A percentile compares a stretch with the other conserved stretches of the same genome.
phyloP scores from a whole-genome alignment of 2,113 vertebrate genomes.

The rat (Rattus norvegicus) region DNA sequence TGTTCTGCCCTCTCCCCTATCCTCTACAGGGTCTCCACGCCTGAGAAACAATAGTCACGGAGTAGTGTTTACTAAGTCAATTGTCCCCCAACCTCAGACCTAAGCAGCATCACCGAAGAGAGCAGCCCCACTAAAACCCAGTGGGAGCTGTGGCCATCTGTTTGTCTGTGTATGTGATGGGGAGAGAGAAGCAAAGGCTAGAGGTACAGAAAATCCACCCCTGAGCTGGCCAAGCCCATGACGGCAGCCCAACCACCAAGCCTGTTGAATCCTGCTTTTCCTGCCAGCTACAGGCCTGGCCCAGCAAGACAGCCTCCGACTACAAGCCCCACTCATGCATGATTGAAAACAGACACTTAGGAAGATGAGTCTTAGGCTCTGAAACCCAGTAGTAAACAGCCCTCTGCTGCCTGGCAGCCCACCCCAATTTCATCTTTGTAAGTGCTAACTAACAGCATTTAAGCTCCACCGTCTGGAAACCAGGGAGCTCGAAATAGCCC shows the following conservation, averaged over 20 bases:
- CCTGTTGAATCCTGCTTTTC: neutral
- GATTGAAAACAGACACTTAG: constrained; percentile 59
- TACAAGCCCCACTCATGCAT: neutral
- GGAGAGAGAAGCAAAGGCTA: neutral
- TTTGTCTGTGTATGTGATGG: neutral
- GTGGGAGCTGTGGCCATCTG: neutral
- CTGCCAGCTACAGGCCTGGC: neutral
- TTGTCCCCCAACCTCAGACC: neutral
- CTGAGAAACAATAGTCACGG: neutral
- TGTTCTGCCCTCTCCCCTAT: neutral
- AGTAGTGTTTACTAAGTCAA: neutral
- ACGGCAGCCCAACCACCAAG: neutral
- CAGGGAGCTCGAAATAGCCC: neutral
- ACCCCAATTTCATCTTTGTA: constrained; percentile 46
- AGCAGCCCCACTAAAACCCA: neutral
- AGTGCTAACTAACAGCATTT: constrained; percentile 48
- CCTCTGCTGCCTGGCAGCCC: neutral
- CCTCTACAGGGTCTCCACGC: too few species aligned
- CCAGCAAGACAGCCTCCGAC: neutral
- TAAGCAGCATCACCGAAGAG: neutral
- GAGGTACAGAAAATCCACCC: neutral
- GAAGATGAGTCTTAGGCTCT: constrained; percentile 48
- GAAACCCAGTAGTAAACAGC: constrained; percentile 9
- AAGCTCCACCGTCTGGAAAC: constrained; percentile 23
- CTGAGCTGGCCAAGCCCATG: neutral